These are phyloP conservation scores for Zonotrichia albicollis DNA, from an alignment of 2,797 vertebrate species.

Conservation along the genomic window DNA sequence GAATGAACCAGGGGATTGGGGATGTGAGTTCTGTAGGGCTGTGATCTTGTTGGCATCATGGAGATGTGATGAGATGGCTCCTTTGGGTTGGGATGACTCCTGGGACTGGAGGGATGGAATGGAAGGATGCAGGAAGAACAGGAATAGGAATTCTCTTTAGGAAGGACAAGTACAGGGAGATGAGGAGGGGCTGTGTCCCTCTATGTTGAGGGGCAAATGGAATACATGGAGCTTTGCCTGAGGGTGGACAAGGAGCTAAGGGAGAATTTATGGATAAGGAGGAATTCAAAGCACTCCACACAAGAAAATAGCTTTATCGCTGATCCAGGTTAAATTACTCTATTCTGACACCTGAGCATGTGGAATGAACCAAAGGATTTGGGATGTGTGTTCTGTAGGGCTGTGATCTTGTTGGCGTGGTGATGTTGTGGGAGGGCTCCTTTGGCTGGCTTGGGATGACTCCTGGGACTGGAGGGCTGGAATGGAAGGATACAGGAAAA, in stretches of 20 bases:
- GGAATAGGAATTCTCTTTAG: neutral
- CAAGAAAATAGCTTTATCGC: no score
- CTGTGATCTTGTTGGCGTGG: no score
- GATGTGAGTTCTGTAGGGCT: neutral
- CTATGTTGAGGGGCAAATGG: neutral
- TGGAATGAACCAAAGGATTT: no score
- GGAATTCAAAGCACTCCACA: no score
- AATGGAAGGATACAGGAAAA: no score
- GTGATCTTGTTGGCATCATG: accelerated
- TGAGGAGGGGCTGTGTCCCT: neutral
- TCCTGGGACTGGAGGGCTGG: no score
- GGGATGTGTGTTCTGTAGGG: no score
- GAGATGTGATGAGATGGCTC: neutral
- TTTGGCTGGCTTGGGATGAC: no score
- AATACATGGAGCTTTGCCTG: neutral
- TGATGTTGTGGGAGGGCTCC: no score
- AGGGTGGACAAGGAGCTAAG: neutral
- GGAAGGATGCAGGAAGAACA: neutral
- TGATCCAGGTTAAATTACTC: no score
- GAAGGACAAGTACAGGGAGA: neutral
- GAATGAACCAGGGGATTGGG: neutral
- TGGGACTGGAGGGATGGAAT: neutral
- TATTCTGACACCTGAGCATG: no score
- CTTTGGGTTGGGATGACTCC: neutral
- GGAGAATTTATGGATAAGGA: neutral